Percentiles rank a stretch among this genome's conserved stretches.
These are phyloP conservation scores for Drosophila vallismaia DNA, from an alignment of 2,888 invertebrate species.

Conservation along the genomic window DNA sequence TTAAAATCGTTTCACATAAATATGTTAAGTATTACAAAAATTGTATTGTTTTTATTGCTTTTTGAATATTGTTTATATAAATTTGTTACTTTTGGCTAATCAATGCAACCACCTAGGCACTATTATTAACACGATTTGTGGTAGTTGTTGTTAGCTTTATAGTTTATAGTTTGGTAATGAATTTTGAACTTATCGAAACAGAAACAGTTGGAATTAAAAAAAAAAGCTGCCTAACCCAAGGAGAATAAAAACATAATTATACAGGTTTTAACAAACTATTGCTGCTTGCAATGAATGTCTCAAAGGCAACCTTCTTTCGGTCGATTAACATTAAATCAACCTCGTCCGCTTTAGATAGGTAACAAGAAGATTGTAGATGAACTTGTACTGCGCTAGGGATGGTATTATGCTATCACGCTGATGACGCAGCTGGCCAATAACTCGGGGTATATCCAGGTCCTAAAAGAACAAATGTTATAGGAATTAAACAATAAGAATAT, in stretches of 20 bases:
- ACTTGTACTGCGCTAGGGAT: slow-evolving; percentile 94
- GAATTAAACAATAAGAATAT: neutral
- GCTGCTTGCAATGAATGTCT: no score
- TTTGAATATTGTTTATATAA: slow-evolving; percentile 7
- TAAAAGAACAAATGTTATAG: slow-evolving; percentile 81
- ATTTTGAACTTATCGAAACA: slow-evolving; percentile 50
- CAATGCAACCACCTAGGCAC: slow-evolving; percentile 7
- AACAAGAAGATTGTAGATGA: slow-evolving; percentile 92
- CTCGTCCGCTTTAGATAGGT: slow-evolving; percentile 94
- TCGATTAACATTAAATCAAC: slow-evolving; percentile 86
- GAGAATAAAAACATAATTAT: slow-evolving; percentile 6
- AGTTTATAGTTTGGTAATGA: slow-evolving; percentile 55
- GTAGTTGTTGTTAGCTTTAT: slow-evolving; percentile 39
- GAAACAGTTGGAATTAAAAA: slow-evolving; percentile 14
- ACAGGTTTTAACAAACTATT: no score
- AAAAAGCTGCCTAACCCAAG: slow-evolving; percentile 46
- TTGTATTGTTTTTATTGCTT: slow-evolving; percentile 58
- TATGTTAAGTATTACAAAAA: slow-evolving; percentile 7
- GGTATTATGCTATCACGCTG: slow-evolving; percentile 95
- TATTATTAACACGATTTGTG: slow-evolving; percentile 55
- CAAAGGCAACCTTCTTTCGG: neutral
- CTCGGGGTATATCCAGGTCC: slow-evolving; percentile 94
- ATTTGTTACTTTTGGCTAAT: neutral
- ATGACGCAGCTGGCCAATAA: slow-evolving; percentile 91
- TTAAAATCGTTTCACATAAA: slow-evolving; percentile 1